Base-by-base conservation (phyloP, 92 coral and sea anemone genomes). In the Phenganax subtilis region DNA sequence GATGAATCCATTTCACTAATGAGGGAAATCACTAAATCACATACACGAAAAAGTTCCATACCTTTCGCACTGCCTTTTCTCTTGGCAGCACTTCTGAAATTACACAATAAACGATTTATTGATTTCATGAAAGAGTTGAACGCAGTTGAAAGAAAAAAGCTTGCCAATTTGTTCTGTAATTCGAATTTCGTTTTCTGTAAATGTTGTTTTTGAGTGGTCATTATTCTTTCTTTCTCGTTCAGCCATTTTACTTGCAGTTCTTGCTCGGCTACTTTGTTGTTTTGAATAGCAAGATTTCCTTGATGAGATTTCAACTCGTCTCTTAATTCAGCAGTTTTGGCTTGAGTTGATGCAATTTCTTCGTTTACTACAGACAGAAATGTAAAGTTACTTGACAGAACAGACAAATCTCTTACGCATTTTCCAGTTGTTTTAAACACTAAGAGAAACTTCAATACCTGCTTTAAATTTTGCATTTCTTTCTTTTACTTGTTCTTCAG, bases 221-320 rank as follows among this genome's bases (percentile, higher is more conserved):
- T 79, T 65, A 85, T 91, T 37, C 77, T 82, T 65, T 85, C 89
- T 59, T 88, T 89, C 62, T 89, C 88, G 51, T 67, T 78, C 30
- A 90, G 82, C 96, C 97, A 94, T 75, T 85, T 94, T n/a, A 90
- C 82, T 69, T 90, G 89, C 27, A 90, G 81, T 84, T 94, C 98
- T 75, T 90, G 96, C 54, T 94, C 98, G 10, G 92, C 93, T 31
- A 92, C 79, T 27, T 90, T 88, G 71, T 94, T 97, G 54, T 75
- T 88, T 86, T 93, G 91, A 51, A 93, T 83, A 15, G 85, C 92
- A 30, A 91, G 82, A 60, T 85, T 81, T 70, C 92, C 97, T 81
- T 88, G 90, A 29, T 89, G 73, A 7, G 94, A 93, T 62, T 93
- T 89, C n/a, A 91, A 71, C 72, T 93, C 97, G 58, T 88, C 94